Base-by-base conservation (phyloP, 1,140 invertebrate species). In the Aleiodes sp. region DNA sequence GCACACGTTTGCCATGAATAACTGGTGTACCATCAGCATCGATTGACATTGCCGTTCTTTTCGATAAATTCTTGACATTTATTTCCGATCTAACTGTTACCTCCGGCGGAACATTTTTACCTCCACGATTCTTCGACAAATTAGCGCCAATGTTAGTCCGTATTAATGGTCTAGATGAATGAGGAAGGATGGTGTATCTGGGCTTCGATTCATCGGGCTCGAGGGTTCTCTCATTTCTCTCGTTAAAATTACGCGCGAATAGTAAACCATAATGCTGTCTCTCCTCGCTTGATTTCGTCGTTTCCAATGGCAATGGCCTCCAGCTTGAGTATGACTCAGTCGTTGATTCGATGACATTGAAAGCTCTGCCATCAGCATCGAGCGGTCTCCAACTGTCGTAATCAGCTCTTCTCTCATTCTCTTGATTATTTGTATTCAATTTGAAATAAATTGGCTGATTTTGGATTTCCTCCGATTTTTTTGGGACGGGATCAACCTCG, bases 1-100 rank as follows among this genome's bases (percentile, higher is more conserved):
- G 94, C 16, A 94, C 90, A 63, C 94, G 88, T 1, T 93, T 88
- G 0, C 94, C 94, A 63, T 94, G 91, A 29, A 96, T 92, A 28
- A 94, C 88, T 0, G 93, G 92, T 41, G 92, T 92, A 0, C 92
- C 92, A 76, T 94, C 92, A 3, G 85, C 81, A 46, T 91, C 92
- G 0, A 93, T 26, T 0, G 80, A 74, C 69, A 82, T 80, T 0
- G 76, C 71, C 0, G 75, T 75, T 61, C 81, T 77, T 43, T 78
- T 78, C 0, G 78, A 73, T 0, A 59, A 14, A 0, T 76, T 62
- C 57, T 86, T 86, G 2, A 86, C 80, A 28, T 81, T 83, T 33
- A 85, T 75, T 65, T 83, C 88, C 0, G 92, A 93, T 39, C 87
- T 87, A 1, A 94, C 84, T 2, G 88, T 86, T 0, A 93, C 90